A percentile compares a stretch with the other conserved stretches of the same genome.
phyloP scores from a whole-genome alignment of 2,797 vertebrate genomes.

The Muscicapa comitata region DNA sequence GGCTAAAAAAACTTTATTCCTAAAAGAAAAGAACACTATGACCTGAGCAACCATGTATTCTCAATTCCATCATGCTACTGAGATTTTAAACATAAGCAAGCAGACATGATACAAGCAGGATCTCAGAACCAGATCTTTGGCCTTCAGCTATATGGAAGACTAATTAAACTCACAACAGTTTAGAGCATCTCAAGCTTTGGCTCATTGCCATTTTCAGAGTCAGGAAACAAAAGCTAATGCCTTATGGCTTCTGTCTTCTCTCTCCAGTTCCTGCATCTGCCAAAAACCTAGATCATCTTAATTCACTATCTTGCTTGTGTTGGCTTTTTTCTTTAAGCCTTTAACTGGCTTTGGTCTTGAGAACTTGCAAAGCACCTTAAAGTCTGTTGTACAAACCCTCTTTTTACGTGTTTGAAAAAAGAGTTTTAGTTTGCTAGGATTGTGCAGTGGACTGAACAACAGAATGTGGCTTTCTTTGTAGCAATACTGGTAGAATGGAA shows the following conservation, averaged over 20 bases:
- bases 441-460: rapidly evolving
- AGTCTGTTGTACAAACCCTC: neutral
- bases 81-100: neutral
- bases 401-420: neutral
- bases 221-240: neutral
- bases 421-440: neutral
- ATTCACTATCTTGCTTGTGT: neutral
- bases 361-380: neutral
- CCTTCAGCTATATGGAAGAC: neutral
- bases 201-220: neutral
- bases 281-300: neutral
- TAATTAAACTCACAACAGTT: neutral
- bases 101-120: neutral
- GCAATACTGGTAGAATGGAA: neutral
- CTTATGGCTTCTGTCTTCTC: neutral
- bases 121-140: neutral
- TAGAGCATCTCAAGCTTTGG: neutral
- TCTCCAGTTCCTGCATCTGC: neutral
- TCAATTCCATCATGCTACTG: neutral
- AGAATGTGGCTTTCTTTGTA: neutral
- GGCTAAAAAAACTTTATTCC: neutral
- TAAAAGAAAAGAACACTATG: neutral
- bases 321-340: neutral
- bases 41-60: neutral
- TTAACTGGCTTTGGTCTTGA: neutral